A percentile compares a stretch with the other conserved stretches of the same genome.
These are phyloP conservation scores for Clarias fuscus DNA, from an alignment of 2,797 vertebrate species.

Conservation along the genomic window DNA sequence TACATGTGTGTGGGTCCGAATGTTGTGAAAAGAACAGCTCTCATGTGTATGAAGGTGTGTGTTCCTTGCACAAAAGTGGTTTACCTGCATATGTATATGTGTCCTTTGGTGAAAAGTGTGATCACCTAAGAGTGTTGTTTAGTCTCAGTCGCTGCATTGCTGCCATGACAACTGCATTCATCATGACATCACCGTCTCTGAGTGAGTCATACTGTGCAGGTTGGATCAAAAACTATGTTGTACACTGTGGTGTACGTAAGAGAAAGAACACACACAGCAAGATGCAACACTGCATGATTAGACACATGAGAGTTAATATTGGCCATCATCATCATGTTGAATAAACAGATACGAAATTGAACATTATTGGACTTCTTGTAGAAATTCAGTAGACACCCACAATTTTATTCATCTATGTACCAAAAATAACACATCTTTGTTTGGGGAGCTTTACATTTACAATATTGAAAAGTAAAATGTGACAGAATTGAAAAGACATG, in stretches of 20 bases:
- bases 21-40: not conserved
- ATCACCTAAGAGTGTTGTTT: conserved; percentile 3
- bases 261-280: conserved; percentile 12
- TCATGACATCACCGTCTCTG: conserved; percentile 71
- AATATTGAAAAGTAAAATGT: conserved; percentile 61
- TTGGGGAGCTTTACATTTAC: conserved; percentile 69
- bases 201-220: conserved; percentile 71
- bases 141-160: conserved; percentile 56
- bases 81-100: not conserved
- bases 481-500: conserved; percentile 61
- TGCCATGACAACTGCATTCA: conserved; percentile 71
- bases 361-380: not conserved
- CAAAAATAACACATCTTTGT: conserved; percentile 82
- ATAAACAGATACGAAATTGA: not conserved
- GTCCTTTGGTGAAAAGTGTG: not conserved
- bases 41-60: not conserved
- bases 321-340: not conserved
- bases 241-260: conserved; percentile 18
- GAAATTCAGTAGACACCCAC: conserved; percentile 64
- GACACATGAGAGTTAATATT: conserved; percentile 2
- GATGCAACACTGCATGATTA: conserved; percentile 16
- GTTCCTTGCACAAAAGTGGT: not conserved
- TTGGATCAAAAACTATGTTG: conserved; percentile 42
- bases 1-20: not conserved
- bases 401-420: conserved; percentile 80